phyloP scores from a whole-genome alignment of 1,140 invertebrate species.

The Chironomus striatipennis region DNA sequence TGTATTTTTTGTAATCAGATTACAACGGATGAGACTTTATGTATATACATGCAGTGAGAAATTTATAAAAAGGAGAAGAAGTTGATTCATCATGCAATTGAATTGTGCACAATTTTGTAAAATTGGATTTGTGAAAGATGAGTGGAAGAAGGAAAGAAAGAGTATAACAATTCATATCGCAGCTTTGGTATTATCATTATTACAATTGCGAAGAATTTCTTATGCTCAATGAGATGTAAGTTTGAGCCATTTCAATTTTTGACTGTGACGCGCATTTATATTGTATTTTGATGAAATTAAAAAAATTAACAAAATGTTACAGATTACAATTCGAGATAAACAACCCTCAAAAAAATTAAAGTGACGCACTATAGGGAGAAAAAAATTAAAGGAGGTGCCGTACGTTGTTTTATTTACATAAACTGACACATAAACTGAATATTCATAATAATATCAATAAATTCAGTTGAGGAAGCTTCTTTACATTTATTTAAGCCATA shows the following conservation, averaged over 20 bases:
- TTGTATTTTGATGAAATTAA: too few species aligned
- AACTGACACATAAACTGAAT: conserved; percentile 6
- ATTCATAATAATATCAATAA: conserved; percentile 3
- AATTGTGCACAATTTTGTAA: neutral
- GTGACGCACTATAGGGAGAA: too few species aligned
- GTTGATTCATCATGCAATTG: neutral
- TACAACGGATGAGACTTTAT: neutral
- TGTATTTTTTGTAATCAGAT: conserved; percentile 13
- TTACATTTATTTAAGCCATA: neutral
- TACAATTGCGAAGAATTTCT: neutral
- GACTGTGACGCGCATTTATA: too few species aligned
- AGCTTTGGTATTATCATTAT: neutral
- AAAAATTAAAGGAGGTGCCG: neutral
- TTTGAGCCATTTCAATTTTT: too few species aligned
- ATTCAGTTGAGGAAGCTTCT: neutral
- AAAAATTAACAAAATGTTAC: too few species aligned
- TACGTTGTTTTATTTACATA: neutral
- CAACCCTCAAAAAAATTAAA: too few species aligned
- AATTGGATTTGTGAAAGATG: neutral
- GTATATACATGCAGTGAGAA: too few species aligned
- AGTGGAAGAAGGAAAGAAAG: too few species aligned
- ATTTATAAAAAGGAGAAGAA: neutral
- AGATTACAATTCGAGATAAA: too few species aligned
- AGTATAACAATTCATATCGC: neutral
- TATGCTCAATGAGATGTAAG: neutral